Base-by-base conservation (phyloP, 2,888 invertebrate genomes). In the Kuschelorhynchus macadamiae region DNA sequence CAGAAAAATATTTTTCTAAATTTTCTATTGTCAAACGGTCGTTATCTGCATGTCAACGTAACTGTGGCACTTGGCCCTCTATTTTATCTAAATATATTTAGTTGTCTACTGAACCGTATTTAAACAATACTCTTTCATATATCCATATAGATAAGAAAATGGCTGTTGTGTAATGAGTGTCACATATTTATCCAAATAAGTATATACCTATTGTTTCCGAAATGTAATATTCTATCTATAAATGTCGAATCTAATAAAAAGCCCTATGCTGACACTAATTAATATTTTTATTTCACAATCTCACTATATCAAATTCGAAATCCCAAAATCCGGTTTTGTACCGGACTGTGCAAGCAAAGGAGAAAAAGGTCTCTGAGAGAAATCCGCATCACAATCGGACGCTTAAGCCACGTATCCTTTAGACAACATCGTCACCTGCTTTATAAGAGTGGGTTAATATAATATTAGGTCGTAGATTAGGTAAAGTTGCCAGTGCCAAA, bases 151-250 rank as follows among this genome's bases (percentile, higher is more conserved):
- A 41, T 64, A 70, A 39, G 36, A 56, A 53, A 55, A 77, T 82
- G 82, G 80, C 80, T 82, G 82, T 83, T 83, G 82, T 82, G 80
- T 81, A 81, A 78, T 78, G 78, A 49, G 53, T 81, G 79, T 81
- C 79, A 80, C 78, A 59, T 72, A 77, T 79, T 79, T 81, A 81
- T 80, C 78, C 77, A 76, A 78, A 76, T 77, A 59, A 44, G 74
- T 79, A 79, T 81, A 80, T 77, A 79, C 80, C n/a, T n/a, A n/a
- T n/a, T 81, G 81, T 82, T 82, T 79, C 77, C 74, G 75, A 69
- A 67, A 59, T 71, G 79, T 82, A 79, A 80, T 80, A 81, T 82
- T 81, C 81, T 81, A 81, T 79, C 77, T 66, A 76, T 80, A 77
- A 73, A 78, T 78, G 79, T 83, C 77, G 77, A 76, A 78, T 75